Evolutionary conservation across 2,888 invertebrate genomes (phyloP).

Genomic region (Conops quadrifasciatus): DNA sequence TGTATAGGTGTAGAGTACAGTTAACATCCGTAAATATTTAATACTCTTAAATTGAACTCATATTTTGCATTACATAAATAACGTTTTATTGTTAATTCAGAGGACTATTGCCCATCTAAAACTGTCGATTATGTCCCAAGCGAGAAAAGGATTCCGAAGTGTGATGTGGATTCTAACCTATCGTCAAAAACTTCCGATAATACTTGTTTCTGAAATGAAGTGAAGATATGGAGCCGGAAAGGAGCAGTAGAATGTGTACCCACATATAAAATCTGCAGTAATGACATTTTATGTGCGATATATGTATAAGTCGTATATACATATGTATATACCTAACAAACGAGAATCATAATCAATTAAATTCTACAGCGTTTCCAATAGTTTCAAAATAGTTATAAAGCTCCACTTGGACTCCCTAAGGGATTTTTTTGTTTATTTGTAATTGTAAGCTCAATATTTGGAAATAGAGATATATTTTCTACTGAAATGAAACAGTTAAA

Average conservation of each 20-base stretch:
- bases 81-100: slow-evolving; percentile 23
- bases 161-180: background rate
- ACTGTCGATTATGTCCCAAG: slow-evolving; percentile 1
- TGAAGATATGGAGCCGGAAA: slow-evolving; percentile 21
- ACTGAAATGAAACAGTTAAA: no score
- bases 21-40: background rate
- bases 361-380: no score
- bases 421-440: no score
- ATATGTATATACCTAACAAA: no score
- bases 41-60: background rate
- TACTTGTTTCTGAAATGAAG: slow-evolving; percentile 1
- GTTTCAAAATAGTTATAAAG: no score
- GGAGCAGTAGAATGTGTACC: slow-evolving; percentile 8
- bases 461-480: no score
- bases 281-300: no score
- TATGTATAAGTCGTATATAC: no score
- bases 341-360: no score
- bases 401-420: no score
- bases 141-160: background rate
- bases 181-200: slow-evolving; percentile 9
- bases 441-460: no score
- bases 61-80: slow-evolving; percentile 10
- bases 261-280: slow-evolving; percentile 5
- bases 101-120: slow-evolving; percentile 15
- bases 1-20: background rate